A percentile compares a stretch with the other conserved stretches of the same genome.
phyloP scores from a whole-genome alignment of 2,888 invertebrate species.

The Iphiclides podalirius region DNA sequence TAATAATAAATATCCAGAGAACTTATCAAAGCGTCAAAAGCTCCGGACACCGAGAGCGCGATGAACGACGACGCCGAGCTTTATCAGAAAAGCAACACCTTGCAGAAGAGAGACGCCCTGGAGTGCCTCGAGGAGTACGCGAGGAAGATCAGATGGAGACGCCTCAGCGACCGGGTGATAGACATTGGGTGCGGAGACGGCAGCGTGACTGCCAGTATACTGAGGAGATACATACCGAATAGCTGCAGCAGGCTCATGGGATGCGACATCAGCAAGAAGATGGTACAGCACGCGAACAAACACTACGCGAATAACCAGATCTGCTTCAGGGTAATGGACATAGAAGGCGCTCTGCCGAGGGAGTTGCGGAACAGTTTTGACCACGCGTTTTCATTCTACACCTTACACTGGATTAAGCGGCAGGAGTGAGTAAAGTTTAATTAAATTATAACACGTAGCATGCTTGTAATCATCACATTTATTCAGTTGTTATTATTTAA shows the following conservation, averaged over 20 bases:
- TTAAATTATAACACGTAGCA: too few species aligned
- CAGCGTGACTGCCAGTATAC: slow-evolving; percentile 80
- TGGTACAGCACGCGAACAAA: slow-evolving; percentile 84
- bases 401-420: slow-evolving; percentile 89
- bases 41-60: slow-evolving; percentile 22
- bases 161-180: slow-evolving; percentile 63
- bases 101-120: slow-evolving; percentile 82
- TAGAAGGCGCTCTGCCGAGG: slow-evolving; percentile 72
- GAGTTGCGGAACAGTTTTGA: slow-evolving; percentile 77
- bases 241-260: slow-evolving; percentile 79
- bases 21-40: slow-evolving; percentile 26
- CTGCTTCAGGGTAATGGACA: slow-evolving; percentile 79
- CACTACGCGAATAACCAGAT: slow-evolving; percentile 66
- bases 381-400: slow-evolving; percentile 88
- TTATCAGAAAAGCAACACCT: slow-evolving; percentile 83
- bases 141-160: slow-evolving; percentile 77
- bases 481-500: too few species aligned
- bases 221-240: slow-evolving; percentile 81
- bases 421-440: slow-evolving; percentile 78
- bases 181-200: slow-evolving; percentile 90
- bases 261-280: slow-evolving; percentile 84
- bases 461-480: too few species aligned
- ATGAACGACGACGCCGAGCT: slow-evolving; percentile 83
- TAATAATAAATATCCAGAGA: slow-evolving; percentile 10
- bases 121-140: slow-evolving; percentile 83